Base-by-base conservation (phyloP, 1,140 invertebrate genomes). In the Drosophila littoralis region DNA sequence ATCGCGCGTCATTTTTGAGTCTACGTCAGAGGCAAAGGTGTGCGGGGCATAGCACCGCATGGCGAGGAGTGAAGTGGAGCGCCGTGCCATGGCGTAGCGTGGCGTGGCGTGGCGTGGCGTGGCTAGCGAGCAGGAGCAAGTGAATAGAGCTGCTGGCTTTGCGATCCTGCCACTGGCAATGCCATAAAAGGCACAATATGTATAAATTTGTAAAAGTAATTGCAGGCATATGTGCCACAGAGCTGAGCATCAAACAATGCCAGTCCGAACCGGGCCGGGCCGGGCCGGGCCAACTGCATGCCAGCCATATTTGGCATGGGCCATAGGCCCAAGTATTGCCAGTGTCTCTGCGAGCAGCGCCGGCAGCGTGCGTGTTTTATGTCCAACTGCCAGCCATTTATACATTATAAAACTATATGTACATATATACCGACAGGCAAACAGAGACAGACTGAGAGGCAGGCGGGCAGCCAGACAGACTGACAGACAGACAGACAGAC, bases 131-230 rank as follows among this genome's bases (percentile, higher is more conserved):
- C 59, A 57, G 50, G 7, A 71, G 69, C 69, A 73, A 76, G 60
- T 76, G 63, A 67, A 72, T 77, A 73, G 69, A 71, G 73, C 73
- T 75, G 67, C 73, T 71, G 70, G 35, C 12, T 52, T 36, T 61
- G 48, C 61, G 70, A 57, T 66, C 57, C 69, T 72, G 84, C 73
- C 84, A 89, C 85, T 79, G 81, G 77, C 77, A 74, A 67, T 84
- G 58, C 84, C 84, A 90, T 90, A 89, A 85, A 90, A 79, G 86
- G 84, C 81, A 89, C 84, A 90, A 85, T 85, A 90, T 84, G 90
- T 91, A 91, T 91, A 91, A 91, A 91, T 91, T 91, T 91, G 90
- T 91, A 91, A 91, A 91, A 90, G 85, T 91, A 91, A 91, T 91
- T 91, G 90, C 88, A 81, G 78, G 58, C 71, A 73, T 77, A 73